Evolutionary conservation across 2,113 vertebrate species (phyloP).

Genomic region (Beaufortia kweichowensis): DNA sequence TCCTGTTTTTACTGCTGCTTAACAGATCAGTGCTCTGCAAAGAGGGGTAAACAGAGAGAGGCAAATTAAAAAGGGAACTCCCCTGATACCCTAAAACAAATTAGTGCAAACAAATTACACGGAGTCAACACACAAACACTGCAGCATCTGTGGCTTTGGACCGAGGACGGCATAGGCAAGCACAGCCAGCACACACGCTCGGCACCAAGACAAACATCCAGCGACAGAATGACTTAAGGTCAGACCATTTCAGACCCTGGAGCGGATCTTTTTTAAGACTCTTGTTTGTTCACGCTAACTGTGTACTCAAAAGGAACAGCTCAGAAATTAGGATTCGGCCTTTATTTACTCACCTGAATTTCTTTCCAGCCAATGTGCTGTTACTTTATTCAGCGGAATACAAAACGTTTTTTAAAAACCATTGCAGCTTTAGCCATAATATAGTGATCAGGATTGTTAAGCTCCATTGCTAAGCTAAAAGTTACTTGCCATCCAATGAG

Average conservation of each 20-base stretch:
- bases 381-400: too few relatives aligned
- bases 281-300: conserved; percentile 1
- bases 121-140: conserved; percentile 99
- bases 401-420: too few relatives aligned
- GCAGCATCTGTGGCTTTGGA: conserved; percentile 98
- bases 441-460: too few relatives aligned
- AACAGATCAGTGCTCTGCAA: conserved; percentile 98
- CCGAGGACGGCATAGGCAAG: conserved; percentile 68
- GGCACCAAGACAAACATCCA: conserved; percentile 47
- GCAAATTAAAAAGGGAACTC: conserved; percentile 99
- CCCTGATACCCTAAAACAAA: conserved; percentile 97
- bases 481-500: too few relatives aligned
- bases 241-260: conserved; percentile 8
- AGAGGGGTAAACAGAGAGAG: conserved; percentile 98
- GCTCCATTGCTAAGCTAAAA: too few relatives aligned
- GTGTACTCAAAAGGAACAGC: neutral
- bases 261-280: conserved; percentile 6
- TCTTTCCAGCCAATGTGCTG: neutral
- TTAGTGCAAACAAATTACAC: conserved; percentile 99
- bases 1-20: conserved; percentile 73
- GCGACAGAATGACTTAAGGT: conserved; percentile 13
- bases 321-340: neutral
- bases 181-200: conserved; percentile 44
- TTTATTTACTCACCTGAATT: neutral
- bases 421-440: too few relatives aligned